Conservation (phyloP, 2,888 invertebrate genomes). For the Megaustenia siamemsis region DNA sequence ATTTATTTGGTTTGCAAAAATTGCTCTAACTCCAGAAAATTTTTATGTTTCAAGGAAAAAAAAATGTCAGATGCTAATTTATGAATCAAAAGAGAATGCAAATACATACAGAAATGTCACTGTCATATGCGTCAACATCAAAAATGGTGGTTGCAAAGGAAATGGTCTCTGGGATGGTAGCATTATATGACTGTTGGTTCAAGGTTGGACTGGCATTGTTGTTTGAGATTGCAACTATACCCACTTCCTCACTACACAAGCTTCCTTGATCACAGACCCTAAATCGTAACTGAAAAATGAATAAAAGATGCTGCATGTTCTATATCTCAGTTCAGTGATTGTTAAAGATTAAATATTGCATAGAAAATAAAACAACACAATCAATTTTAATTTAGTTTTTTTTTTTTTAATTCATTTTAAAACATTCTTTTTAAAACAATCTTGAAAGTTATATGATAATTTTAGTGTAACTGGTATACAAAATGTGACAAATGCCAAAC, state of each 20-base stretch:
- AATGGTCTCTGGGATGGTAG: constrained; percentile 64
- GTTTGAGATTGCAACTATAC: constrained; percentile 65
- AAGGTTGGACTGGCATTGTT: constrained; percentile 71
- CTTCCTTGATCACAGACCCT: constrained; percentile 72
- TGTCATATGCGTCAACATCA: constrained; percentile 69
- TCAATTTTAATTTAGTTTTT: too few relatives aligned
- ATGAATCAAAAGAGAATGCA: not conserved
- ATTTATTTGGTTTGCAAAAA: too few relatives aligned
- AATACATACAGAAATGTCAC: constrained; percentile 65
- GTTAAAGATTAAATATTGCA: not conserved
- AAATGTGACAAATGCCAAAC: too few relatives aligned
- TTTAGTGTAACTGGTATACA: too few relatives aligned
- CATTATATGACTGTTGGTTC: constrained; percentile 53
- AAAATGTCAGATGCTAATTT: not conserved
- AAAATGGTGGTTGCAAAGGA: constrained; percentile 68
- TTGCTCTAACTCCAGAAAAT: too few relatives aligned
- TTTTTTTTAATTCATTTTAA: too few relatives aligned
- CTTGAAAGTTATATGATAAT: too few relatives aligned
- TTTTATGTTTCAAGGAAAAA: too few relatives aligned
- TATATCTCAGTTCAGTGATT: not conserved
- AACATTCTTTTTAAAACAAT: too few relatives aligned
- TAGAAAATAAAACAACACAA: too few relatives aligned
- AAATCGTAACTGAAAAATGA: constrained; percentile 71
- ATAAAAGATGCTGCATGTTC: not conserved
- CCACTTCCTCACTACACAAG: constrained; percentile 66